Percentiles rank a stretch among this genome's conserved stretches.
Evolutionary conservation across 2,113 vertebrate species (phyloP).

Genomic region (Sigmodon hispidus): DNA sequence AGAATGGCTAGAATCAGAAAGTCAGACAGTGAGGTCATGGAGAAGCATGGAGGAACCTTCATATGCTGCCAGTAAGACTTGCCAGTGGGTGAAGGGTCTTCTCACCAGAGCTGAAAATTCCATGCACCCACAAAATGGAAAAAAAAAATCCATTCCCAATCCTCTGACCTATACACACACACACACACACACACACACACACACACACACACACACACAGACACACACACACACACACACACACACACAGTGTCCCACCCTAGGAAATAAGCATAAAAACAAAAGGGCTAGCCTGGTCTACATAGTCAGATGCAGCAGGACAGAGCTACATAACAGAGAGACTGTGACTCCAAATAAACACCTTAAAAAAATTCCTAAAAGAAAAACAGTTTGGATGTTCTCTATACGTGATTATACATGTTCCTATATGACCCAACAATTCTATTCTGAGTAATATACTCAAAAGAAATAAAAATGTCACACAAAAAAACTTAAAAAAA

Average conservation of each 20-base stretch:
- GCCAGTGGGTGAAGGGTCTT: neutral
- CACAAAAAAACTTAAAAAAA: neutral
- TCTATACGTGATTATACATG: neutral
- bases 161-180: neutral
- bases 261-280: neutral
- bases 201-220: neutral
- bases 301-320: neutral
- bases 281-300: neutral
- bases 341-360: neutral
- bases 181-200: neutral
- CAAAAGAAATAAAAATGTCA: neutral
- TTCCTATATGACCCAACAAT: neutral
- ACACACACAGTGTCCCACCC: too few relatives aligned
- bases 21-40: too few relatives aligned
- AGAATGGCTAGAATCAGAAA: too few relatives aligned
- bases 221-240: too few relatives aligned
- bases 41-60: neutral
- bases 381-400: neutral
- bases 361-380: neutral
- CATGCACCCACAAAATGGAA: neutral
- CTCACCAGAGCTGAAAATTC: neutral
- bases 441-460: neutral
- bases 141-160: neutral
- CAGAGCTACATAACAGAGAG: neutral
- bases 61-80: neutral